Percentiles rank a stretch among this genome's conserved stretches.
Conservation (phyloP, 53 echinoderm and acorn worm species). For the Holothuria leucospilota region DNA sequence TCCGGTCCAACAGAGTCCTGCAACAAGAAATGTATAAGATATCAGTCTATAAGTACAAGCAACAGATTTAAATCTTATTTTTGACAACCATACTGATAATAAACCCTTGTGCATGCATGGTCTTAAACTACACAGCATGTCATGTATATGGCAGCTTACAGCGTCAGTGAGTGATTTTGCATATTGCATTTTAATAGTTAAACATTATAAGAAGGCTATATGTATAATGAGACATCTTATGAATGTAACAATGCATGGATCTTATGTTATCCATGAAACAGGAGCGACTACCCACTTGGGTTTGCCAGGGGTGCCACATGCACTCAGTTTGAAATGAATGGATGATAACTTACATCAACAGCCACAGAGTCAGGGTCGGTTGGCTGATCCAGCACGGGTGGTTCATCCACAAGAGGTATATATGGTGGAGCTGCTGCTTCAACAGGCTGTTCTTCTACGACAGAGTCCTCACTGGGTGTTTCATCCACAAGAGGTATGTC, state of each 20-base stretch:
- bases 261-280: conserved; percentile 4
- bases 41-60: background rate
- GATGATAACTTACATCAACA: conserved; percentile 20
- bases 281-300: background rate
- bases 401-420: background rate
- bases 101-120: too few relatives aligned
- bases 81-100: too few relatives aligned
- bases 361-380: background rate
- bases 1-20: conserved; percentile 41
- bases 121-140: too few relatives aligned
- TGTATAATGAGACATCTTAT: background rate
- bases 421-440: too few relatives aligned
- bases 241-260: background rate
- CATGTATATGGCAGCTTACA: too few relatives aligned
- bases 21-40: conserved; percentile 47
- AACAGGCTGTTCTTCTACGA: background rate
- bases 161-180: too few relatives aligned
- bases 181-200: too few relatives aligned
- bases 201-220: too few relatives aligned
- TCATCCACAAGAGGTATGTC: conserved; percentile 9
- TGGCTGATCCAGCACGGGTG: background rate
- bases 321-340: conserved; percentile 4
- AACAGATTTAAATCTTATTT: too few relatives aligned
- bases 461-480: background rate
- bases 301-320: background rate